Conservation (phyloP, 2,797 vertebrate species). For the Rhinichthys osculus region DNA sequence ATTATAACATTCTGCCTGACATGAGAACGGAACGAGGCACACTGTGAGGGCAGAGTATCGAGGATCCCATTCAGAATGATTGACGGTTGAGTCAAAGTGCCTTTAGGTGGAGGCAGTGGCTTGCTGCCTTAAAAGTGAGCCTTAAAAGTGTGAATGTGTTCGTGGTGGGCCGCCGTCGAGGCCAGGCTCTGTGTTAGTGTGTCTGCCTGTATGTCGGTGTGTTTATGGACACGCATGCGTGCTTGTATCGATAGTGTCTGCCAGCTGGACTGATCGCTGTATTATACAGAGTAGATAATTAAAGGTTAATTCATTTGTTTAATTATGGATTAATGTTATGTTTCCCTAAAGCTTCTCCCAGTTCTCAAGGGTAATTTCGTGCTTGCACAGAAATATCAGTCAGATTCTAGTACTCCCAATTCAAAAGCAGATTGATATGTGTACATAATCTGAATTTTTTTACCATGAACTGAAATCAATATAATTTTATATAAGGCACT, state of each 20-base stretch:
- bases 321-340: conserved; percentile 26
- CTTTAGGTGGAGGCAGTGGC: conserved; percentile 41
- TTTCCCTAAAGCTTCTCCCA: conserved; percentile 16
- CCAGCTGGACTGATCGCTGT: conserved; percentile 81
- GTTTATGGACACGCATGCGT: conserved; percentile 18
- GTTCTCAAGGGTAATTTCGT: conserved; percentile 4
- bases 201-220: conserved; percentile 29
- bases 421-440: background rate
- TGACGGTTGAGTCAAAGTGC: conserved; percentile 37
- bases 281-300: conserved; percentile 54
- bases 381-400: background rate
- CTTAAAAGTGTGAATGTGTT: conserved; percentile 55
- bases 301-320: conserved; percentile 26
- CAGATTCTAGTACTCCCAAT: background rate
- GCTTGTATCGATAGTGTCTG: conserved; percentile 49
- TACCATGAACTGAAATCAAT: conserved; percentile 5
- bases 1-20: background rate
- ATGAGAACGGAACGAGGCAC: conserved; percentile 23
- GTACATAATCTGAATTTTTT: conserved; percentile 7
- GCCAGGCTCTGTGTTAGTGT: conserved; percentile 41
- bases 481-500: conserved; percentile 4
- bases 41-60: background rate
- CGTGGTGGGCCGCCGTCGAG: conserved; percentile 16
- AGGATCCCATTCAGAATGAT: background rate
- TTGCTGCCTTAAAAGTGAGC: conserved; percentile 48